Evolutionary conservation across 1,140 invertebrate genomes (phyloP).

Genomic region (Drosophila leontia): DNA sequence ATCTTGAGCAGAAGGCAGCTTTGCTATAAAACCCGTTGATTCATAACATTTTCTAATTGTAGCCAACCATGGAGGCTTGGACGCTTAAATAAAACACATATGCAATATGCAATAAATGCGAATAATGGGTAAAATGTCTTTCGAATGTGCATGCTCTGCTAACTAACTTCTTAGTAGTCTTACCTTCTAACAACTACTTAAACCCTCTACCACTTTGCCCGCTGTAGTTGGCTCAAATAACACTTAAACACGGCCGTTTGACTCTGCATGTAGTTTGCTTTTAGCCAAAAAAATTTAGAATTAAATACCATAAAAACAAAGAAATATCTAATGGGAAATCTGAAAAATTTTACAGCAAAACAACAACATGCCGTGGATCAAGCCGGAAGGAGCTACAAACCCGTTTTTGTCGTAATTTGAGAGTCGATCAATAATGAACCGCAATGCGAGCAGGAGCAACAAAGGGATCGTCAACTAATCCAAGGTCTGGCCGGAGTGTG

Average conservation of each 20-base stretch:
- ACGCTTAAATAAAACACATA: conserved; percentile 85
- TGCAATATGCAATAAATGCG: conserved; percentile 73
- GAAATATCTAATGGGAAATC: background rate
- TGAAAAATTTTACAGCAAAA: conserved; percentile 68
- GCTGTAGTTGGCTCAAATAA: conserved; percentile 10
- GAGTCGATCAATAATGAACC: conserved; percentile 19
- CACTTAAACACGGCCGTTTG: background rate
- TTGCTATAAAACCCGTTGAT: conserved; percentile 55
- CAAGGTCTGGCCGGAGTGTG: conserved; percentile 23
- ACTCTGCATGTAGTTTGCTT: conserved; percentile 34
- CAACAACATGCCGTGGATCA: conserved; percentile 84
- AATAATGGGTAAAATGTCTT: conserved; percentile 84
- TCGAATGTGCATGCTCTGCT: conserved; percentile 78
- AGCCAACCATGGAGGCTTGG: conserved; percentile 85
- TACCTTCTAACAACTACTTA: conserved; percentile 18
- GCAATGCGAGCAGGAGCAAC: conserved; percentile 32
- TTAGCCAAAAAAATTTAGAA: background rate
- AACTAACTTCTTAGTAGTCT: conserved; percentile 23
- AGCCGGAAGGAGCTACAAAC: conserved; percentile 84
- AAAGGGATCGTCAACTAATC: conserved; percentile 38
- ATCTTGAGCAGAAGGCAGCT: conserved; percentile 30
- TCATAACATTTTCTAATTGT: conserved; percentile 83
- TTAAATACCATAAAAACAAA: background rate
- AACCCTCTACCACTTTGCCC: background rate
- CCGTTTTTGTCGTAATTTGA: conserved; percentile 82